Percentiles rank a stretch among this genome's conserved stretches.
These are phyloP conservation scores for Sardina pilchardus DNA, from an alignment of 2,113 vertebrate species.

Conservation along the genomic window DNA sequence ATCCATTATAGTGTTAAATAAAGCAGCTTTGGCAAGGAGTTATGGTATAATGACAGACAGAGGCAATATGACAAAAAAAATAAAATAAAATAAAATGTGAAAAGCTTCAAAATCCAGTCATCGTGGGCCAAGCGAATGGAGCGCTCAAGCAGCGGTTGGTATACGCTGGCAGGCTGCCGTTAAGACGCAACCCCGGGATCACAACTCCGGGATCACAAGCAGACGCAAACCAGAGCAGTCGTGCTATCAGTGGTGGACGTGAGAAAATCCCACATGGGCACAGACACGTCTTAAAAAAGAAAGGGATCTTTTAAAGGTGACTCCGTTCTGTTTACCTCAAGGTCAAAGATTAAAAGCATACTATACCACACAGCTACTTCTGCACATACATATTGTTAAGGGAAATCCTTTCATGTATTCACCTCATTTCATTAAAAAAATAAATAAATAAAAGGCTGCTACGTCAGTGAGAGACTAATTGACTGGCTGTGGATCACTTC, in stretches of 20 bases:
- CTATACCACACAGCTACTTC: neutral
- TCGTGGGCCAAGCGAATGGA: neutral
- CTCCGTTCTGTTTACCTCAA: neutral
- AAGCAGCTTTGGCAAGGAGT: neutral
- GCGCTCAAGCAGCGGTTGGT: neutral
- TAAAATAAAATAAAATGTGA: neutral
- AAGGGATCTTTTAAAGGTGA: neutral
- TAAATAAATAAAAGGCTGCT: neutral
- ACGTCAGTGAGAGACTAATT: neutral
- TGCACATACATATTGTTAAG: neutral
- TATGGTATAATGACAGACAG: neutral
- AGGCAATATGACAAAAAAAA: neutral
- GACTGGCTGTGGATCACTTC: neutral
- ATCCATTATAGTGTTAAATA: conserved; percentile 10
- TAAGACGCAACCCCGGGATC: neutral
- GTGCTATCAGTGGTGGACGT: neutral
- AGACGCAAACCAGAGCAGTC: neutral
- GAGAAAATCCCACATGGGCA: neutral
- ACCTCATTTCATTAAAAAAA: neutral
- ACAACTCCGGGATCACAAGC: neutral
- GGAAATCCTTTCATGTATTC: neutral
- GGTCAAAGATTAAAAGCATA: neutral
- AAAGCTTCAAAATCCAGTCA: neutral
- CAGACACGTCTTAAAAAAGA: neutral
- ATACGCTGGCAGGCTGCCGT: neutral